Evolutionary conservation across 2,888 invertebrate species (phyloP).

Genomic region (Listrodromus nycthemerus): DNA sequence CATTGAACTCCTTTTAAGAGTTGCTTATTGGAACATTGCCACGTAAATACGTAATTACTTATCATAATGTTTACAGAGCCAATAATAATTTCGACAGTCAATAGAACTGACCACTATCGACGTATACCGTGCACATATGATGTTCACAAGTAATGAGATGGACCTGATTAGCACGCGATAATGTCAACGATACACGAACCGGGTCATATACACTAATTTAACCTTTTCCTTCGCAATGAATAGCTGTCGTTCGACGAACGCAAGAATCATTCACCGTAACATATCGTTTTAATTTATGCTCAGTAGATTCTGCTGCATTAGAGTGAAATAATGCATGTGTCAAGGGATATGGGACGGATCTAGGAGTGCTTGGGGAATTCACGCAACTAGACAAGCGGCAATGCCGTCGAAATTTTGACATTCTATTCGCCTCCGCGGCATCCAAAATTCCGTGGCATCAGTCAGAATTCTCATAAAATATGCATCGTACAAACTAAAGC

Average conservation of each 20-base stretch:
- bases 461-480: constrained; percentile 6
- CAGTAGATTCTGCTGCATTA: constrained; percentile 15
- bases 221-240: neutral
- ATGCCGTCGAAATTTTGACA: constrained; percentile 17
- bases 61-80: neutral
- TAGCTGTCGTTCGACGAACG: neutral
- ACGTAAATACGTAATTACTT: neutral
- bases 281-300: constrained; percentile 6
- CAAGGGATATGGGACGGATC: constrained; percentile 18
- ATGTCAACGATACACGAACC: neutral
- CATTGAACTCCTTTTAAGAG: neutral
- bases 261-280: neutral
- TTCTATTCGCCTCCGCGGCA: neutral
- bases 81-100: neutral
- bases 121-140: neutral
- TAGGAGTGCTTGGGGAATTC: constrained; percentile 8
- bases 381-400: constrained; percentile 14
- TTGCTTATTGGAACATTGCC: neutral
- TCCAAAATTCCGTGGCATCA: neutral
- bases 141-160: too few relatives aligned
- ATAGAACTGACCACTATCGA: neutral
- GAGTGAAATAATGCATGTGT: constrained; percentile 40
- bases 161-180: neutral
- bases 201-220: neutral
- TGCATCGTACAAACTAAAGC: neutral